Evolutionary conservation across 2,888 invertebrate genomes (phyloP).

Genomic region (Halictus ligatus): DNA sequence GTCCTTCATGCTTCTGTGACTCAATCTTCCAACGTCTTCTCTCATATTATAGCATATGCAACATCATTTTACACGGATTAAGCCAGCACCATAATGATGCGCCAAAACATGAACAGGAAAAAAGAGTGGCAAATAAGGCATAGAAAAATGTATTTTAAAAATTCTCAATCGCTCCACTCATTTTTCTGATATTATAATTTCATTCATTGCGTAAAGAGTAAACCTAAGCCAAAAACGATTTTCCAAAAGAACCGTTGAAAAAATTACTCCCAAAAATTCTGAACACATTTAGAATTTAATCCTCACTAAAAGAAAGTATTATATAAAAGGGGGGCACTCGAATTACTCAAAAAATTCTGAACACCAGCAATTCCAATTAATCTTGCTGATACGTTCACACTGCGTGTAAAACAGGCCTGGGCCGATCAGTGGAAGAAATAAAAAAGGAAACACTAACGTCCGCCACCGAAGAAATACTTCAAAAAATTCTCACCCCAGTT

Average conservation of each 20-base stretch:
- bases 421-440: not conserved
- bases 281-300: no score
- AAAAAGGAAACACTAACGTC: not conserved
- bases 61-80: not conserved
- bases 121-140: not conserved
- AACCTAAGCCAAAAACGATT: not conserved
- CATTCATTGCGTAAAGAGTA: not conserved
- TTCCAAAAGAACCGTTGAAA: no score
- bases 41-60: not conserved
- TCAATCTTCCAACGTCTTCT: not conserved
- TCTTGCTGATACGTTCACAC: no score
- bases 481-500: not conserved
- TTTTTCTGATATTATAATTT: not conserved
- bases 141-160: not conserved
- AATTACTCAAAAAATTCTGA: no score
- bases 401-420: no score
- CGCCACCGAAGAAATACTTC: not conserved
- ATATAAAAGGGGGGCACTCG: no score
- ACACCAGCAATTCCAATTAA: no score
- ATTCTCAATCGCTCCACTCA: not conserved
- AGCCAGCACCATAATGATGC: not conserved
- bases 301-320: no score
- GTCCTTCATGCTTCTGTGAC: not conserved
- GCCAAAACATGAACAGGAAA: not conserved
- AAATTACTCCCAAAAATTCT: no score